These are phyloP conservation scores for Gandaritis pyraliata DNA, from an alignment of 2,888 invertebrate species.

Conservation along the genomic window DNA sequence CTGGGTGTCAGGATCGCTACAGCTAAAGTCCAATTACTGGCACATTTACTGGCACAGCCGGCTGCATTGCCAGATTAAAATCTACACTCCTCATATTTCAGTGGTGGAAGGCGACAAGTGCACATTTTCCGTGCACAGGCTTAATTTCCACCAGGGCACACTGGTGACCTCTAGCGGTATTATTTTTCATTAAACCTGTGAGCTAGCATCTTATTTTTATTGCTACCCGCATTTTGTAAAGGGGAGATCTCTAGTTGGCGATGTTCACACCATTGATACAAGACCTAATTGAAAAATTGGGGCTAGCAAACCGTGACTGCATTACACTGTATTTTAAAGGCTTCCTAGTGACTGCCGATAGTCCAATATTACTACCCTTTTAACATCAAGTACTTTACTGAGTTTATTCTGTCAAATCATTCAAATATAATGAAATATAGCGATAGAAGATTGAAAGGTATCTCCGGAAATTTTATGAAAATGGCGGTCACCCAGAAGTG, in stretches of 20 bases:
- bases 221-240: constrained; percentile 44
- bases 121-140: constrained; percentile 41
- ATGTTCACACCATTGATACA: not conserved
- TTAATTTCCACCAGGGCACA: constrained; percentile 35
- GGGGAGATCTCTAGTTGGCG: constrained; percentile 9
- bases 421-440: too few relatives aligned
- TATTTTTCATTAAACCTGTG: constrained; percentile 63
- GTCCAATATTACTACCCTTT: too few relatives aligned
- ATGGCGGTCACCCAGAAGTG: too few relatives aligned
- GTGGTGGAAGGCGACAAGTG: constrained; percentile 39
- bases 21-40: constrained; percentile 21
- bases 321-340: too few relatives aligned
- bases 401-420: too few relatives aligned
- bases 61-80: constrained; percentile 35
- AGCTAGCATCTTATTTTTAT: constrained; percentile 59
- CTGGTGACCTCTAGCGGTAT: constrained; percentile 47
- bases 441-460: too few relatives aligned
- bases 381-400: too few relatives aligned
- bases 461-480: too few relatives aligned
- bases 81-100: constrained; percentile 35
- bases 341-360: too few relatives aligned
- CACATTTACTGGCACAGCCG: constrained; percentile 15
- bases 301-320: too few relatives aligned
- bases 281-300: too few relatives aligned
- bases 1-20: not conserved